These are phyloP conservation scores for Phalloptychus januarius DNA, from an alignment of 2,797 vertebrate species.

Conservation along the genomic window DNA sequence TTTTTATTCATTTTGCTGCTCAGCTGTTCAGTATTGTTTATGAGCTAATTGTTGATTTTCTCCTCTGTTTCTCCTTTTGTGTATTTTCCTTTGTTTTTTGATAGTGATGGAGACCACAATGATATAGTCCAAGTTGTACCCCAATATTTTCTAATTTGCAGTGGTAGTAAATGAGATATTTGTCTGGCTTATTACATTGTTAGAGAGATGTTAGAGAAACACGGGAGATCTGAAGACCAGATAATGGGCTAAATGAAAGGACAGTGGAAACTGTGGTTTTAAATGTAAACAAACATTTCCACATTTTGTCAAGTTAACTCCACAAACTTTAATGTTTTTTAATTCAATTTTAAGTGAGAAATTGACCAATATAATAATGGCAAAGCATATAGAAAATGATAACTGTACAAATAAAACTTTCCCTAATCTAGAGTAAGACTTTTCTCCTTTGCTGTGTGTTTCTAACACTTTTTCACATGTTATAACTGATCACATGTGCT, in stretches of 20 bases:
- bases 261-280: background rate
- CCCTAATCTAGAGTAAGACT: background rate
- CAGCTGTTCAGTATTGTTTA: background rate
- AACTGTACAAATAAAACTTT: background rate
- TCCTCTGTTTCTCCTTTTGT: background rate
- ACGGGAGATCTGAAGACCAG: background rate
- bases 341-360: background rate
- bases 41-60: background rate
- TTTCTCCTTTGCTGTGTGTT: too few species aligned
- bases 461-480: too few species aligned
- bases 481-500: background rate
- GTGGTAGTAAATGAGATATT: background rate
- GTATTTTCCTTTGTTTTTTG: background rate
- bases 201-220: background rate
- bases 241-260: background rate
- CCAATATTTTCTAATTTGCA: background rate
- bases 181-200: background rate
- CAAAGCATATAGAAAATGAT: background rate
- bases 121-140: background rate
- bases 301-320: background rate
- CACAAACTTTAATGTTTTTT: background rate
- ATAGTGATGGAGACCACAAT: background rate
- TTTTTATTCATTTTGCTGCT: background rate
- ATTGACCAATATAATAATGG: too few species aligned
- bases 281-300: background rate